Percentiles rank a stretch among this genome's conserved stretches.
Conservation (phyloP, 1,140 invertebrate species). For the Goniozus legneri region DNA sequence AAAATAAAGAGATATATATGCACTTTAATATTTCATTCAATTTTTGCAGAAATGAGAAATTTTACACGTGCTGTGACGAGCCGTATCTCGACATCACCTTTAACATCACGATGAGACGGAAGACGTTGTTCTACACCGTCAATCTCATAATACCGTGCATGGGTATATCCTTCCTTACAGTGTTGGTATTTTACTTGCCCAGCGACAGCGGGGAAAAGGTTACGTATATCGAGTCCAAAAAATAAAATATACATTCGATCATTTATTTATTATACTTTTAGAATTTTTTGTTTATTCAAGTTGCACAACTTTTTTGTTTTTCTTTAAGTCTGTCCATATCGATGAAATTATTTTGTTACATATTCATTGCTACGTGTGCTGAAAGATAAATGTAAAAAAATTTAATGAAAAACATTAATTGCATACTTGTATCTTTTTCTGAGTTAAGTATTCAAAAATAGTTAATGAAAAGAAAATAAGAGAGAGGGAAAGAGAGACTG, state of each 20-base stretch:
- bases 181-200: slow-evolving; percentile 97
- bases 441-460: too few relatives aligned
- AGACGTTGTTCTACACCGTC: slow-evolving; percentile 96
- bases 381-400: too few relatives aligned
- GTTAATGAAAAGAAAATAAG: too few relatives aligned
- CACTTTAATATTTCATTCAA: too few relatives aligned
- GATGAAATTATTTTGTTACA: too few relatives aligned
- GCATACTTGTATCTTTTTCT: too few relatives aligned
- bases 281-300: background rate
- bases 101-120: slow-evolving; percentile 96
- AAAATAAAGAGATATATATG: background rate
- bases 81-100: slow-evolving; percentile 98
- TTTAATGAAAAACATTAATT: too few relatives aligned
- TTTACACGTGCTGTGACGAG: slow-evolving; percentile 95
- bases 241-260: too few relatives aligned
- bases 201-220: slow-evolving; percentile 99
- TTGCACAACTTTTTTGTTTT: background rate
- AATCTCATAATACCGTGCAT: slow-evolving; percentile 97
- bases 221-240: too few relatives aligned
- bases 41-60: slow-evolving; percentile 80
- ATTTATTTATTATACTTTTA: slow-evolving; percentile 12
- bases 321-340: too few relatives aligned
- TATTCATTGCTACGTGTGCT: too few relatives aligned
- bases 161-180: slow-evolving; percentile 97
- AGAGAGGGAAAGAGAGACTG: too few relatives aligned